Base-by-base conservation (phyloP, 2,888 invertebrate genomes). In the Thera obeliscata region DNA sequence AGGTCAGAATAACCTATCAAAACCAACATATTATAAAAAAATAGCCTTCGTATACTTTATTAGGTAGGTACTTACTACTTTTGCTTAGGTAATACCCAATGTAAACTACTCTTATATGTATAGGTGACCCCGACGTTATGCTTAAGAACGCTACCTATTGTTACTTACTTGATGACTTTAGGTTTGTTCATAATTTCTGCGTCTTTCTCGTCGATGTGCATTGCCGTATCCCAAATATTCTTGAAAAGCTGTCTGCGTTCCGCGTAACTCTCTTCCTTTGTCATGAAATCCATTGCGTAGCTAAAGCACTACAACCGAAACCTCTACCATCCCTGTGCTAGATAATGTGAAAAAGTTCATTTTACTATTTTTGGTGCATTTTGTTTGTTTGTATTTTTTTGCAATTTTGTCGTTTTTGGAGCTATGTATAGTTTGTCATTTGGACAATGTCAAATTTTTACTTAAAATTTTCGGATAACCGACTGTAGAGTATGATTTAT, bases 141-240 rank as follows among this genome's bases (percentile, higher is more conserved):
- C 22, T 22, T 22, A 22, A 22, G 22, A 22, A 22, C 22, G 22
- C 22, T 22, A 22, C 0, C 22, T 22, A 22, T 22, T 22, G 22
- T 7, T 33, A 38, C 84, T 46, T 82, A 92, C 92, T 89, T 92
- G 54, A 92, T 90, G 64, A 91, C 85, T 87, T 88, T 91, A 22
- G 88, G 87, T 70, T 89, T 90, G 64, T 67, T 77, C 74, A 82
- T 73, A 35, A 84, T 78, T 48, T 87, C 84, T 5, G 66, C 56
- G 8, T 88, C 86, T 64, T 85, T 87, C 0, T 81, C 84, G 3
- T 87, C 83, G 11, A 86, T 76, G 38, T 78, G 71, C 79, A 87
- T 80, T 0, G 88, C 87, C 0, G 87, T 81, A 0, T 87, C 83
- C 93, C 93, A 93, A 55, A 93, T 87, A 67, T 88, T 82, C 71